Evolutionary conservation across 2,888 invertebrate species (phyloP).

Genomic region (Lymantria dispar): DNA sequence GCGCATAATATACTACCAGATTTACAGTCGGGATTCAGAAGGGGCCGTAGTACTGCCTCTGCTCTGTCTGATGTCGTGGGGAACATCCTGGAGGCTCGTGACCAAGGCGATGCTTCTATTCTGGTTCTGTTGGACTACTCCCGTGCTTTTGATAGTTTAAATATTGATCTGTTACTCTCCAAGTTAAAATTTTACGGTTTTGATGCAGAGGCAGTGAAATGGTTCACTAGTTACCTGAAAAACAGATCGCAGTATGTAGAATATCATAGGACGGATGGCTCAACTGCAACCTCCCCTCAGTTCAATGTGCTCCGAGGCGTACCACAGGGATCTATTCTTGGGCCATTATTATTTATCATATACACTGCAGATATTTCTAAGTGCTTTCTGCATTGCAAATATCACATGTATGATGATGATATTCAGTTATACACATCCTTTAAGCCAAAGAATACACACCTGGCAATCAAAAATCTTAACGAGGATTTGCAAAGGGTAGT

Average conservation of each 20-base stretch:
- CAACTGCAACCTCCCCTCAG: background rate
- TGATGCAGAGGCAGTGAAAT: constrained; percentile 3
- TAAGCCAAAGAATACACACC: background rate
- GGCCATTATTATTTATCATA: background rate
- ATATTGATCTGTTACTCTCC: constrained; percentile 7
- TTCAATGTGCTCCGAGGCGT: background rate
- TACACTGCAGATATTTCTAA: background rate
- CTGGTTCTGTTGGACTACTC: constrained; percentile 20
- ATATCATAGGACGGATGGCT: constrained; percentile 1
- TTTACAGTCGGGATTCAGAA: constrained; percentile 20
- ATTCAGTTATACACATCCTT: background rate
- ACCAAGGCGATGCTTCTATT: constrained; percentile 11
- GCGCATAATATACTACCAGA: constrained; percentile 9
- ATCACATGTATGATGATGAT: background rate
- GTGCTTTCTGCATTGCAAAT: background rate
- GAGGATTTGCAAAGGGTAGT: background rate
- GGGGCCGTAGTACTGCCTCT: constrained; percentile 10
- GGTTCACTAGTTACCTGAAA: constrained; percentile 15
- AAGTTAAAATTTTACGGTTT: constrained; percentile 21
- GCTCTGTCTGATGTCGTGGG: constrained; percentile 15
- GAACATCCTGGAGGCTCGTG: constrained; percentile 14
- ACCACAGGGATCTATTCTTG: background rate
- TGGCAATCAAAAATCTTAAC: background rate
- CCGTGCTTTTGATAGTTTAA: constrained; percentile 21
- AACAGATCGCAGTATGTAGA: constrained; percentile 9